Evolutionary conservation across 2,113 vertebrate species (phyloP), one percentile per base, ranked within the genome.

Genomic region (Tringa solitaria): DNA sequence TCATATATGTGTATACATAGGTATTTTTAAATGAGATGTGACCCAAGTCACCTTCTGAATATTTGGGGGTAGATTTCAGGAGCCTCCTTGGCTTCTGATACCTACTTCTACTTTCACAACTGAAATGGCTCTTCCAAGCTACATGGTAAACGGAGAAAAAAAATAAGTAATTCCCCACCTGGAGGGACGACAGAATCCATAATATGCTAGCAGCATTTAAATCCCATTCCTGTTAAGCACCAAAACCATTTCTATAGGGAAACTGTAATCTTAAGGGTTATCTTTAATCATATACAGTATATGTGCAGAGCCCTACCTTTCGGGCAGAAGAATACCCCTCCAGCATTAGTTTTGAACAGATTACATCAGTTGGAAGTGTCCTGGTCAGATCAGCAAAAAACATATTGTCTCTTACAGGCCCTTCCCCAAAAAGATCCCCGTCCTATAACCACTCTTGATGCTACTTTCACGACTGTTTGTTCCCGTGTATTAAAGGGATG

Each of bases 401-500:
- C 84, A 45, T 17, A 63, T 18, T 73, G 75, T 69, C 89, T 96
- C 82, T 96, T 45, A 74, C 57, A 94, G 89, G 63, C 91, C 79
- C 64, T 92, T 96, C 59, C 93, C 95, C 23, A 9, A n/a, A 90
- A 90, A 96, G 92, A 90, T 93, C 28, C 22, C 63, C 63, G 15
- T 77, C 86, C 95, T 65, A 30, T 51, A 75, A 56, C 69, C 76
- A 5, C 57, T 78, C 46, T 65, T 12, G 30, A 69, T 70, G 95
- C 80, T 63, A 5, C 67, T 94, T 83, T 98, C 98, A 99, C 12
- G 98, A 98, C 94, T 98, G 98, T 90, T 97, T 98, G 97, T 99
- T 99, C 54, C 99, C 99, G 1, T 99, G 98, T 98, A 98, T 98
- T 91, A 99, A 97, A 61, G 99, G 99, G 93, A 99, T 99, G 97